phyloP scores from a whole-genome alignment of 2,113 vertebrate species.

The Festucalex cinctus region DNA sequence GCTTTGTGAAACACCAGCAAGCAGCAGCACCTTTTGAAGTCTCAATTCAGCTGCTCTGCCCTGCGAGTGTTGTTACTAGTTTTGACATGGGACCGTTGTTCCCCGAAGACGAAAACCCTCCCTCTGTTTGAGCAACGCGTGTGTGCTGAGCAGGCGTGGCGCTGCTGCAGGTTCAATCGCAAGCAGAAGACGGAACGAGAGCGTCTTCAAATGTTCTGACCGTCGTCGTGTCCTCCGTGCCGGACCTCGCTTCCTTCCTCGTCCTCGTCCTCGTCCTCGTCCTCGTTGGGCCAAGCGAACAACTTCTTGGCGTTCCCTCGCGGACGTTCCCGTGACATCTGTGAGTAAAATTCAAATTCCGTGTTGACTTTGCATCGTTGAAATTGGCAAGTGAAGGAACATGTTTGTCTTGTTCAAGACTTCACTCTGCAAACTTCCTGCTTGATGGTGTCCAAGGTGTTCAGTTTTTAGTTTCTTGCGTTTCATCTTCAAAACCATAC shows the following conservation, averaged over 20 bases:
- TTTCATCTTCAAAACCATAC: neutral
- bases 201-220: conserved; percentile 4
- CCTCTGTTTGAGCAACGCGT: neutral
- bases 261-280: neutral
- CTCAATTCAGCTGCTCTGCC: neutral
- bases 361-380: neutral
- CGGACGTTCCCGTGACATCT: neutral
- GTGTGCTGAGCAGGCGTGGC: neutral
- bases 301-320: neutral
- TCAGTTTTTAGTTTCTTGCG: neutral
- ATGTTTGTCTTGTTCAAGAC: neutral
- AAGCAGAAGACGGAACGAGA: neutral
- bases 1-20: neutral
- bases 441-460: neutral
- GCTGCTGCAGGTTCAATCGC: neutral
- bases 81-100: neutral
- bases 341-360: conserved; percentile 60
- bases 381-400: neutral
- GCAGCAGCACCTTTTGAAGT: neutral
- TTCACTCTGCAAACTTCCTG: neutral
- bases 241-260: conserved; percentile 32
- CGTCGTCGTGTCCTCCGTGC: neutral
- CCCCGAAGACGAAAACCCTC: neutral
- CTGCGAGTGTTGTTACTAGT: neutral
- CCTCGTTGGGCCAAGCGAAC: neutral